Percentiles rank a stretch among this genome's conserved stretches.
phyloP scores from a whole-genome alignment of 1,140 invertebrate species.

The Drosophila arawakana region DNA sequence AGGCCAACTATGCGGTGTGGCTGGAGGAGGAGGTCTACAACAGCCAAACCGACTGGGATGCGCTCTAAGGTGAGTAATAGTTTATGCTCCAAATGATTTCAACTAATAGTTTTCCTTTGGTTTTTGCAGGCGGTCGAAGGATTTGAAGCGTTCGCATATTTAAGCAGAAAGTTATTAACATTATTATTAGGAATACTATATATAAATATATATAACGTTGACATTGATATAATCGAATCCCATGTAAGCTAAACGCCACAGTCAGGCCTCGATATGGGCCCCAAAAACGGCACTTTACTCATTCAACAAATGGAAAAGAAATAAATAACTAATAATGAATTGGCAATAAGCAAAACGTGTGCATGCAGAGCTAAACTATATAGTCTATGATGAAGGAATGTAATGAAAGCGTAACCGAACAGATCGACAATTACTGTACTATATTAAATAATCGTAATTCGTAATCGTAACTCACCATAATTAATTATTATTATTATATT shows the following conservation, averaged over 20 bases:
- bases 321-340: constrained; percentile 20
- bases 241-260: constrained; percentile 37
- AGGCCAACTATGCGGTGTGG: constrained; percentile 98
- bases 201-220: constrained; percentile 60
- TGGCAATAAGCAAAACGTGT: constrained; percentile 60
- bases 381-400: background rate
- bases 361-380: constrained; percentile 38
- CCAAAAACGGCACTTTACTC: constrained; percentile 20
- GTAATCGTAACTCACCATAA: constrained; percentile 23
- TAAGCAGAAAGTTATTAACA: constrained; percentile 76
- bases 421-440: constrained; percentile 44
- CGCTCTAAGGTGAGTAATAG: constrained; percentile 59
- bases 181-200: constrained; percentile 33
- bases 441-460: constrained; percentile 55
- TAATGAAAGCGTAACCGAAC: constrained; percentile 34
- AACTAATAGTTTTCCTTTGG: background rate
- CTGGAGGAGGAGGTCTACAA: constrained; percentile 98
- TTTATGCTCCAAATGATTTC: background rate
- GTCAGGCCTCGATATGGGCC: constrained; percentile 26
- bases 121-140: background rate
- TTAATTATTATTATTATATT: constrained; percentile 33
- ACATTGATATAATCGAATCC: constrained; percentile 75
- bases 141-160: constrained; percentile 30
- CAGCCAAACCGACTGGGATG: constrained; percentile 91
- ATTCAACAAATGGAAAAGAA: background rate